Evolutionary conservation across 92 coral and sea anemone genomes (phyloP).

Genomic region (Nematostella vectensis): DNA sequence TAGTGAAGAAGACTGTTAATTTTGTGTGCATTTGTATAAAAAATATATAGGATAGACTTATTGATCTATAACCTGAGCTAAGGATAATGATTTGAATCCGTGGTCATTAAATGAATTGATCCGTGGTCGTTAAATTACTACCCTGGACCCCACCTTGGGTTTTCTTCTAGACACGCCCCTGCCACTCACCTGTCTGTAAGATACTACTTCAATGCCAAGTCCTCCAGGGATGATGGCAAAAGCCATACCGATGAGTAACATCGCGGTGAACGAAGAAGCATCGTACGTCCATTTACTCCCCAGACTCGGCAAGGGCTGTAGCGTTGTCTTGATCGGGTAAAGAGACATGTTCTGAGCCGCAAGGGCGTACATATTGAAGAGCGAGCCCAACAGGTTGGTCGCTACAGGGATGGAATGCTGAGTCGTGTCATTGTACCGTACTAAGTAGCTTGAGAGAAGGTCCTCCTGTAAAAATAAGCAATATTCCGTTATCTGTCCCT

Average conservation of each 20-base stretch:
- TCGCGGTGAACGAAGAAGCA: constrained; percentile 43
- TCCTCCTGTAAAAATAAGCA: constrained; percentile 21
- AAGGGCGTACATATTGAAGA: constrained; percentile 69
- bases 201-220: constrained; percentile 64
- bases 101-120: too few relatives aligned
- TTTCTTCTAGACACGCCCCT: too few relatives aligned
- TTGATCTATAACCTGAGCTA: too few relatives aligned
- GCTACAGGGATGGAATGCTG: constrained; percentile 79
- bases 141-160: too few relatives aligned
- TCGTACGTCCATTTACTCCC: constrained; percentile 56
- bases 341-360: constrained; percentile 31
- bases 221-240: constrained; percentile 73
- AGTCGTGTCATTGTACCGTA: constrained; percentile 74
- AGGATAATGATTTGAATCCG: too few relatives aligned
- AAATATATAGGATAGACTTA: too few relatives aligned
- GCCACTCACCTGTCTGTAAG: constrained; percentile 71
- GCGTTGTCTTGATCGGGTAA: constrained; percentile 49
- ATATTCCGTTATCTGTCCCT: too few relatives aligned
- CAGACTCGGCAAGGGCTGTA: constrained; percentile 57
- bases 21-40: too few relatives aligned
- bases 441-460: constrained; percentile 22
- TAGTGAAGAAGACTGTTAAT: too few relatives aligned
- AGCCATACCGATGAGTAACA: constrained; percentile 58
- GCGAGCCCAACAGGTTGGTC: constrained; percentile 58
- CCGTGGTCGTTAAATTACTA: too few relatives aligned